Base-by-base conservation (phyloP, 1,140 invertebrate genomes). In the Papilio machaon region DNA sequence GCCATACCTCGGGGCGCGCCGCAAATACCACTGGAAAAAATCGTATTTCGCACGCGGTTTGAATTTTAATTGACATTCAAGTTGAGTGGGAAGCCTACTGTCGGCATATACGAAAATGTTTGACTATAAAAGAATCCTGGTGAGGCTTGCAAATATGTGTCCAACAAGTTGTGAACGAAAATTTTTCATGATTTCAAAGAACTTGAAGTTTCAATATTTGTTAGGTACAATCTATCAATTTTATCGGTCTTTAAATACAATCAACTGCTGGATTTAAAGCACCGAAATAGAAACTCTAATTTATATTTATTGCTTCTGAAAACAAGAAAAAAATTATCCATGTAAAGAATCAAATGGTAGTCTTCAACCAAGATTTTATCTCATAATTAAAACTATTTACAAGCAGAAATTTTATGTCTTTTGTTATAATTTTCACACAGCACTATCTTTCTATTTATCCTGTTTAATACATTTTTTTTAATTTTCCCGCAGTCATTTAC, bases 41-140 rank as follows among this genome's bases (percentile, higher is more conserved):
- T 94, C 92, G 92, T 92, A 92, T 94, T 93, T 92, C 91, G 91
- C 89, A 94, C 94, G 94, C 91, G 91, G 89, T 94, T 94, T 95
- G 94, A 95, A 95, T 95, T 95, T 94, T 94, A 95, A 95, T 95
- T 94, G 93, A 94, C 92, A 89, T 93, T 91, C 91, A 91, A 87
- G 84, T 86, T 83, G 85, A 83, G 82, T 80, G 83, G 85, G 87
- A 88, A 85, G 84, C 82, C 80, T 81, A 82, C 82, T 80, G 83
- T 77, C 85, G 75, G 82, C 64, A 83, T 67, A 64, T 30, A 67
- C 64, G 11, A 17, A 23, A 67, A 67, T 67, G 64, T 67, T 10
- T 64, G 3, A 64, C 60, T 60, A 64, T 64, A 64, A 30, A 15
- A 67, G 9, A 5, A 15, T 2, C 23, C 19, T n/a, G 60, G 23